Evolutionary conservation across 2,797 vertebrate genomes (phyloP).

Genomic region (Antrozous pallidus): DNA sequence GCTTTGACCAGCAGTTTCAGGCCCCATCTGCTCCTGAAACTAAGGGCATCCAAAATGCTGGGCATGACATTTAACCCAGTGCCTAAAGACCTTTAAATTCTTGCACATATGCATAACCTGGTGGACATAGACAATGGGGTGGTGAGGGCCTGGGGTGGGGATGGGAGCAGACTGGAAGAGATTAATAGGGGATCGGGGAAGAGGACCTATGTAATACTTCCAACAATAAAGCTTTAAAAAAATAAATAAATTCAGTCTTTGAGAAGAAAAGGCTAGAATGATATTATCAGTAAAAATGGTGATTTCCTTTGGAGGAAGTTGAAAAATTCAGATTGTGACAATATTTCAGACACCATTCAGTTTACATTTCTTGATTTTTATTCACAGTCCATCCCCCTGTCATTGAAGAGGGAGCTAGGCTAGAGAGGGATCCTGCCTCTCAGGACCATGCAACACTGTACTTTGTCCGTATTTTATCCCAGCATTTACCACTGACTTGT

Average conservation of each 20-base stretch:
- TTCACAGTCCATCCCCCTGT: neutral
- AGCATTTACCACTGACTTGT: neutral
- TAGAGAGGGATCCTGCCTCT: neutral
- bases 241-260: neutral
- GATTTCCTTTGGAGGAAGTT: neutral
- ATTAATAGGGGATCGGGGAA: no score
- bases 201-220: no score
- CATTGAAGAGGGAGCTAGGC: neutral
- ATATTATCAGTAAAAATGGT: slow-evolving; percentile 3
- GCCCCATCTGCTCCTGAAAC: neutral
- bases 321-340: neutral
- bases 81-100: neutral
- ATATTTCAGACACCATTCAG: neutral
- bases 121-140: no score
- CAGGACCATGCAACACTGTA: accelerated
- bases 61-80: neutral
- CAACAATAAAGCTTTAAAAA: no score
- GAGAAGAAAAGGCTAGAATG: neutral
- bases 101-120: no score
- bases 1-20: neutral
- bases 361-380: neutral
- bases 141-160: no score
- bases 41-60: neutral
- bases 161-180: no score
- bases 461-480: neutral